Evolutionary conservation across 35 echinoderm and acorn worm genomes (phyloP).

Genomic region (Holothuria glaberrima): DNA sequence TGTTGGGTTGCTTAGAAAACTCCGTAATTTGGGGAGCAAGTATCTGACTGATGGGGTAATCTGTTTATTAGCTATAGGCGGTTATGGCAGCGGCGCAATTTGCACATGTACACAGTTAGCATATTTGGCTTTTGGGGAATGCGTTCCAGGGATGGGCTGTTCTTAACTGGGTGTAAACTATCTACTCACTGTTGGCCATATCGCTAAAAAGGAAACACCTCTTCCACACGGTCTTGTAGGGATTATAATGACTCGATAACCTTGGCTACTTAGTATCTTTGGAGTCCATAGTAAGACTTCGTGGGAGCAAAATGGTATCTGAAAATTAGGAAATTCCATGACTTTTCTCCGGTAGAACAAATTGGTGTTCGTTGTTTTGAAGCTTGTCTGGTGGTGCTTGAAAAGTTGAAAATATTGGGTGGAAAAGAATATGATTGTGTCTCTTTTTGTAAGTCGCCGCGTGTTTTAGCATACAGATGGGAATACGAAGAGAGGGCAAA

Average conservation of each 20-base stretch:
- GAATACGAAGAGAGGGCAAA: background rate
- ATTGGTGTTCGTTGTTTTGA: background rate
- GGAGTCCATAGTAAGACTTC: too few relatives aligned
- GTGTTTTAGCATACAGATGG: background rate
- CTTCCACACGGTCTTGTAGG: background rate
- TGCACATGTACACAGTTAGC: background rate
- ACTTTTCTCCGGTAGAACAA: background rate
- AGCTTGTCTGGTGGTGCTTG: background rate
- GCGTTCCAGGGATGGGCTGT: slow-evolving; percentile 1
- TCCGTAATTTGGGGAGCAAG: slow-evolving; percentile 3
- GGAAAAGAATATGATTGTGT: background rate
- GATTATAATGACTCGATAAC: background rate
- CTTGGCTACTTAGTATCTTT: background rate
- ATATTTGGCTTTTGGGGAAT: background rate
- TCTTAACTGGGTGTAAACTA: background rate
- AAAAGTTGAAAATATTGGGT: background rate
- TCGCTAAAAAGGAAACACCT: background rate
- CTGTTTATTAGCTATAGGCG: background rate
- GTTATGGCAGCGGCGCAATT: background rate
- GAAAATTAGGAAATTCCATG: background rate
- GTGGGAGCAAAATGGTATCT: too few relatives aligned
- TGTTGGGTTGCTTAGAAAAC: background rate
- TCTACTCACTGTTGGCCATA: background rate
- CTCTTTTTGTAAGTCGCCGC: background rate
- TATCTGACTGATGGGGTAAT: background rate